phyloP scores from a whole-genome alignment of 2,113 vertebrate genomes.

The Himantopus leucocephalus region DNA sequence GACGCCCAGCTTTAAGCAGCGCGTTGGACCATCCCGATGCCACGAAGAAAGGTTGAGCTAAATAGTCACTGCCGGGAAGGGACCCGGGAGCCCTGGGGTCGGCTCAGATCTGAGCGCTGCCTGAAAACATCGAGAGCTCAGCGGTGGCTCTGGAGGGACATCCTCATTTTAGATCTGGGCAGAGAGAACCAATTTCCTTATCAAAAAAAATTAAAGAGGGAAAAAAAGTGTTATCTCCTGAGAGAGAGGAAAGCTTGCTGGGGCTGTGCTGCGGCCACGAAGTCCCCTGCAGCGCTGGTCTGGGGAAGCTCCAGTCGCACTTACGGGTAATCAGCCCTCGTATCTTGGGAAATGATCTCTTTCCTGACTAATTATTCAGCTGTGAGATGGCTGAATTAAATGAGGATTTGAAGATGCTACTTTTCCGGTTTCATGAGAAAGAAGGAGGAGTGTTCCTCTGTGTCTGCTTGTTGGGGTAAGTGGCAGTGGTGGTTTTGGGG shows the following conservation, averaged over 20 bases:
- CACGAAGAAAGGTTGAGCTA: not conserved
- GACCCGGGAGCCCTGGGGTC: fast-evolving
- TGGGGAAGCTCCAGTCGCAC: fast-evolving
- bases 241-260: not conserved
- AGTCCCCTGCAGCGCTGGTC: not conserved
- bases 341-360: not conserved
- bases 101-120: not conserved
- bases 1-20: not conserved
- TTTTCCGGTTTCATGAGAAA: not conserved
- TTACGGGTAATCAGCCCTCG: not conserved
- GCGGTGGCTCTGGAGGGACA: not conserved
- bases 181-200: not conserved
- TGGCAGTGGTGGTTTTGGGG: not conserved
- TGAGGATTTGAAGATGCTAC: not conserved
- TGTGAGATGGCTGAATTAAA: not conserved
- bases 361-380: not conserved
- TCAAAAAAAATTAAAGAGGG: too few species aligned
- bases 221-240: not conserved
- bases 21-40: fast-evolving
- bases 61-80: not conserved
- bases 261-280: not conserved
- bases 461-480: not conserved
- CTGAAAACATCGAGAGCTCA: not conserved
- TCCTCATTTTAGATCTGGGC: not conserved
- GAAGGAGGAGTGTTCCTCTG: not conserved